Evolutionary conservation across 2,797 vertebrate genomes (phyloP).

Genomic region (Chelidonichthys spinosus): DNA sequence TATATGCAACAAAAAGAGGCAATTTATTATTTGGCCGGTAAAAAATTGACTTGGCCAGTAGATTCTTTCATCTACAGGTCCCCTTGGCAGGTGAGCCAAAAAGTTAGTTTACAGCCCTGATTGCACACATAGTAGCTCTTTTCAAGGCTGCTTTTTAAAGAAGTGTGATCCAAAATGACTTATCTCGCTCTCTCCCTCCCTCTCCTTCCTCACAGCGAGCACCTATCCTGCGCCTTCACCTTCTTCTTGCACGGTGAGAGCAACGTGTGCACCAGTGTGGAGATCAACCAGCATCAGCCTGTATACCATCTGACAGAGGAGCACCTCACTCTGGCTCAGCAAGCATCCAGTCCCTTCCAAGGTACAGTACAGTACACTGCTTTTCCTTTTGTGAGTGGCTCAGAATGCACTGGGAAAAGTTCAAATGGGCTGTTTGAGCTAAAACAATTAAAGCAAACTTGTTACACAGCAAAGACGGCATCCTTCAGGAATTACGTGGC

Average conservation of each 20-base stretch:
- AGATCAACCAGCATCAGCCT: slow-evolving; percentile 99
- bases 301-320: slow-evolving; percentile 97
- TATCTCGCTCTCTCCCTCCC: slow-evolving; percentile 17
- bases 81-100: too few species aligned
- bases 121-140: slow-evolving; percentile 10
- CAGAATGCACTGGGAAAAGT: not conserved
- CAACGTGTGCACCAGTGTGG: slow-evolving; percentile 99
- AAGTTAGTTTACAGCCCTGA: too few species aligned
- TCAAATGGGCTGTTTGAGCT: not conserved
- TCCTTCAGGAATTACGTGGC: slow-evolving; percentile 1
- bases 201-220: slow-evolving; percentile 86
- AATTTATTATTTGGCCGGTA: too few species aligned
- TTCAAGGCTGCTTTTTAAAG: slow-evolving; percentile 50
- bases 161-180: slow-evolving; percentile 37
- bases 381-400: not conserved
- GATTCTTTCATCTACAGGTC: too few species aligned
- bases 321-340: slow-evolving; percentile 94
- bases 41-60: too few species aligned
- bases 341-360: slow-evolving; percentile 96
- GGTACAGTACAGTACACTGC: slow-evolving; percentile 74
- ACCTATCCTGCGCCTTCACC: slow-evolving; percentile 97
- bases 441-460: not conserved
- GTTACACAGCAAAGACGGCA: not conserved
- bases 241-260: slow-evolving; percentile 99
- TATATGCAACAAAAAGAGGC: too few species aligned